Evolutionary conservation across 2,888 invertebrate species (phyloP).

Genomic region (Hartigia nigra): DNA sequence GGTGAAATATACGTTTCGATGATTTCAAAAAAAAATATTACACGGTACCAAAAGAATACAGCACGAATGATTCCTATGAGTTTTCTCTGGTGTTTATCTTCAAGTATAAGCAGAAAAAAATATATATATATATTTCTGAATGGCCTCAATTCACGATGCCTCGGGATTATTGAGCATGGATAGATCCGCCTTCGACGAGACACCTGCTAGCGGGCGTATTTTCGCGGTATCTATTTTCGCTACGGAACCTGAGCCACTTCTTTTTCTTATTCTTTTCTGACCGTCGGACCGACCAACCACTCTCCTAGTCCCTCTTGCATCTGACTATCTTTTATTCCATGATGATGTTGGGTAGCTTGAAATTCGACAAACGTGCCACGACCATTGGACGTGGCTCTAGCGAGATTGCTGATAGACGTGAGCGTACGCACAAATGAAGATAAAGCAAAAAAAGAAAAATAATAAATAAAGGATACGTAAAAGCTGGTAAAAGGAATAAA

Average conservation of each 20-base stretch:
- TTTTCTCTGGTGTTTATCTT: background rate
- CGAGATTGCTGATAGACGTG: background rate
- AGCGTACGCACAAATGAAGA: background rate
- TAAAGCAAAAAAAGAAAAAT: background rate
- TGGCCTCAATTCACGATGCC: background rate
- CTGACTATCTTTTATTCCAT: slow-evolving; percentile 3
- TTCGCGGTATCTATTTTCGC: slow-evolving; percentile 23
- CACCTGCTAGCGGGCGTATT: slow-evolving; percentile 19
- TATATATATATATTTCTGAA: background rate
- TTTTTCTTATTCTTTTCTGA: background rate
- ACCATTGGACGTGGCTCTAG: background rate
- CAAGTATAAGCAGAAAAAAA: background rate
- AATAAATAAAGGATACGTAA: background rate
- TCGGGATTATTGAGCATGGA: slow-evolving; percentile 14
- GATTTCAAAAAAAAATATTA: background rate
- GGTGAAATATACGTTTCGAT: background rate
- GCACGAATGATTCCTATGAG: background rate
- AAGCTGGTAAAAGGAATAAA: background rate
- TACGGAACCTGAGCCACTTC: slow-evolving; percentile 10
- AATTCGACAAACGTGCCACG: slow-evolving; percentile 6
- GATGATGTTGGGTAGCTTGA: background rate
- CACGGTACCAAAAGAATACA: background rate
- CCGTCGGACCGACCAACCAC: background rate
- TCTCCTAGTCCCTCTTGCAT: background rate
- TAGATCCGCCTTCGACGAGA: slow-evolving; percentile 16